These are phyloP conservation scores for Thalassoma bifasciatum DNA, from an alignment of 2,113 vertebrate genomes.

Conservation along the genomic window DNA sequence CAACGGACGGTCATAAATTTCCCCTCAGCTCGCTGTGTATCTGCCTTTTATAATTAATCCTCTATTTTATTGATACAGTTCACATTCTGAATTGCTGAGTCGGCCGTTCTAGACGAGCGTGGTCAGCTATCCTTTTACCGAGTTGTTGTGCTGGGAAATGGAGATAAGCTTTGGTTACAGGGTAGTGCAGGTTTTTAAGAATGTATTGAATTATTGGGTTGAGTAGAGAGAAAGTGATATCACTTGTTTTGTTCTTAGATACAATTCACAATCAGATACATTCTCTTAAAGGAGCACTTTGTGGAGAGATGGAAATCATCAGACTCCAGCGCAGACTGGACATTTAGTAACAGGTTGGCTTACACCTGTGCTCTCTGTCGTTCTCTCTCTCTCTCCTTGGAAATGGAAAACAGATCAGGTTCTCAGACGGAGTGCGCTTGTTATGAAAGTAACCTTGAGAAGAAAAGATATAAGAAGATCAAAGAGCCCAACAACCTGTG, in stretches of 20 bases:
- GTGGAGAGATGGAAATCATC: neutral
- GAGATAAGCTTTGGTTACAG: slow-evolving; percentile 33
- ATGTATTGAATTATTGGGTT: slow-evolving; percentile 14
- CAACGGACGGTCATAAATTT: slow-evolving; percentile 28
- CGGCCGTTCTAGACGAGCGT: slow-evolving; percentile 2
- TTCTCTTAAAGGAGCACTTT: neutral
- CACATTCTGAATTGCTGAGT: slow-evolving; percentile 51
- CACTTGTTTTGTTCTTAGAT: slow-evolving; percentile 14
- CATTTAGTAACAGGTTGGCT: slow-evolving; percentile 4
- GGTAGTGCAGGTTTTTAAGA: neutral
- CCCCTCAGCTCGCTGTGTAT: slow-evolving; percentile 13
- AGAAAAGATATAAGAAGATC: slow-evolving; percentile 44
- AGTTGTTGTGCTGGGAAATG: slow-evolving; percentile 38
- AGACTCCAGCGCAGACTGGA: neutral
- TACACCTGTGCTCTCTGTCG: neutral
- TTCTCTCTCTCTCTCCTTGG: neutral
- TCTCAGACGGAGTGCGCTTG: neutral
- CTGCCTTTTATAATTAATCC: slow-evolving; percentile 57
- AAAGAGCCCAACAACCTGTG: slow-evolving; percentile 43
- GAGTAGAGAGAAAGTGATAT: slow-evolving; percentile 19
- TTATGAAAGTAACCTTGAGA: slow-evolving; percentile 59
- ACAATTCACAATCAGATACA: neutral
- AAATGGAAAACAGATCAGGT: slow-evolving; percentile 13
- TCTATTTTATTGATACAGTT: slow-evolving; percentile 55
- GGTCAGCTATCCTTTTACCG: slow-evolving; percentile 48